Percentiles rank a stretch among this genome's conserved stretches.
Evolutionary conservation across 2,113 vertebrate genomes (phyloP).

Genomic region (Apteryx owenii): DNA sequence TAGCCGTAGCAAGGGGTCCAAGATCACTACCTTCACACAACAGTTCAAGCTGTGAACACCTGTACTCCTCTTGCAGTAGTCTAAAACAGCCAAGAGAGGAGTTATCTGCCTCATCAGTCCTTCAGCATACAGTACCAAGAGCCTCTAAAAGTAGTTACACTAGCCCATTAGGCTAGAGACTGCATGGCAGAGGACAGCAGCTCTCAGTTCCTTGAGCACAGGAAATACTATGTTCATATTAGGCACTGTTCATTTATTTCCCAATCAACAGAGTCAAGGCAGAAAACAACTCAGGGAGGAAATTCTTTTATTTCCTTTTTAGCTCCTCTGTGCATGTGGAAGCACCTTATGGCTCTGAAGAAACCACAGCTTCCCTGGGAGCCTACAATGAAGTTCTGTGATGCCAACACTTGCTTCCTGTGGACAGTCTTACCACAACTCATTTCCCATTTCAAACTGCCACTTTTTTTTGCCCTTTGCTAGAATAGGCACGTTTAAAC

Average conservation of each 20-base stretch:
- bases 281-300: background rate
- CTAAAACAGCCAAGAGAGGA: background rate
- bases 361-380: background rate
- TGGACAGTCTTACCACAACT: background rate
- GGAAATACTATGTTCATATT: too few relatives aligned
- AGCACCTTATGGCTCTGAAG: background rate
- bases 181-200: background rate
- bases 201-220: background rate
- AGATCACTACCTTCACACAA: background rate
- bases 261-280: background rate
- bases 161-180: background rate
- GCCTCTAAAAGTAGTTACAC: background rate
- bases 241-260: background rate
- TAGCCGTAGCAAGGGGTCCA: background rate
- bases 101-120: background rate
- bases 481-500: background rate
- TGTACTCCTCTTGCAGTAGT: background rate
- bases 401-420: background rate
- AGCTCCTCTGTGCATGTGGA: background rate
- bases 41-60: background rate
- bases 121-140: background rate
- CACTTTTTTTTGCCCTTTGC: background rate
- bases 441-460: background rate
- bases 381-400: fast-evolving
- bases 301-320: background rate